A percentile compares a stretch with the other conserved stretches of the same genome.
Conservation (phyloP, 2,113 vertebrate species). For the Hydropotes inermis region DNA sequence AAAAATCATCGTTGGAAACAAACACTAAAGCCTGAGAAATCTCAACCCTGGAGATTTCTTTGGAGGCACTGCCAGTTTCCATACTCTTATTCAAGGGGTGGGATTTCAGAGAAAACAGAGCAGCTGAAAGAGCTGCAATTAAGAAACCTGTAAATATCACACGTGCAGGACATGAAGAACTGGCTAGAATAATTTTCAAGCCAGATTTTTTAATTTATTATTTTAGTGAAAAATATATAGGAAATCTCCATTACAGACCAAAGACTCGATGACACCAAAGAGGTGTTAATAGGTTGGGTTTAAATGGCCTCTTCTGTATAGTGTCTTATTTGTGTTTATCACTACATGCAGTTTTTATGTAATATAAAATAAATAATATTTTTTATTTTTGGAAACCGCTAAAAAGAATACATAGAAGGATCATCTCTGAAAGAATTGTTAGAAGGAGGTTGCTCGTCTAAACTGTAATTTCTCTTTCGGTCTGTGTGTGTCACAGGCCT, state of each 20-base stretch:
- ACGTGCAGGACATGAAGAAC: not conserved
- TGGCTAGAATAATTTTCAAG: not conserved
- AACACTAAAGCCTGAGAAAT: not conserved
- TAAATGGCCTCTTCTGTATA: not conserved
- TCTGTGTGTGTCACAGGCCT: too few species aligned
- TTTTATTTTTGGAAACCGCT: not conserved
- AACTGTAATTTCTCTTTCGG: not conserved
- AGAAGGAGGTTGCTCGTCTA: not conserved
- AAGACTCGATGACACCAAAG: not conserved
- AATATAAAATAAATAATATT: not conserved
- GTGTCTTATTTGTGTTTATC: not conserved
- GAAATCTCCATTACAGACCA: not conserved
- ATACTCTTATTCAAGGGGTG: not conserved
- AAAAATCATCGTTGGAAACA: not conserved
- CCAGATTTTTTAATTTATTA: not conserved
- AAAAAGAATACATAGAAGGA: not conserved
- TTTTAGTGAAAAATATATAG: not conserved
- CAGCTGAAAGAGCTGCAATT: not conserved
- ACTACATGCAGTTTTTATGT: not conserved
- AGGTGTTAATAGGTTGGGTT: not conserved
- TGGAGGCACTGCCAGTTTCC: not conserved
- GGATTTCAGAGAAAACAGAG: not conserved
- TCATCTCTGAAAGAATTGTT: not conserved
- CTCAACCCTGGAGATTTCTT: not conserved
- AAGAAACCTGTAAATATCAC: not conserved